Evolutionary conservation across 2,797 vertebrate species (phyloP).

Genomic region (Sebastes goodei): DNA sequence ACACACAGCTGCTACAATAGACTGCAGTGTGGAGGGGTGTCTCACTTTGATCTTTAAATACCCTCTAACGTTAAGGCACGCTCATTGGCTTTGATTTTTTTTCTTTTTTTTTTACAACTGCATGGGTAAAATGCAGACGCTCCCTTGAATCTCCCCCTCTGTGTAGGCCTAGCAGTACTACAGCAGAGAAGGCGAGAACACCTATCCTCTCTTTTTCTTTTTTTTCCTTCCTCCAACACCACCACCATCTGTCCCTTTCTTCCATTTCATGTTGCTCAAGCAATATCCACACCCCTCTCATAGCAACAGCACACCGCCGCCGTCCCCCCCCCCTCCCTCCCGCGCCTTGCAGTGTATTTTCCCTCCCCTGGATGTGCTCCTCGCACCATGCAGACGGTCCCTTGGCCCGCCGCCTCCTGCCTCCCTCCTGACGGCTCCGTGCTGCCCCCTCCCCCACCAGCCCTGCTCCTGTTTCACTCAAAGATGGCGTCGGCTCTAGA

Average conservation of each 20-base stretch:
- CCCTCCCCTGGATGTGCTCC: slow-evolving; percentile 67
- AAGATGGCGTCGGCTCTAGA: slow-evolving; percentile 88
- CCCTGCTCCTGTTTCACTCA: slow-evolving; percentile 87
- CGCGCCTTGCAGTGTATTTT: slow-evolving; percentile 76
- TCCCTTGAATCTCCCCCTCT: slow-evolving; percentile 74
- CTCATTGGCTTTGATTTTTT: slow-evolving; percentile 78
- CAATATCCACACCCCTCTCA: slow-evolving; percentile 83
- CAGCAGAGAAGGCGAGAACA: slow-evolving; percentile 74
- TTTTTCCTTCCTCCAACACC: slow-evolving; percentile 69
- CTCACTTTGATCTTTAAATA: slow-evolving; percentile 86
- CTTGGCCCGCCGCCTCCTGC: slow-evolving; percentile 55
- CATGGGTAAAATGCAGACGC: slow-evolving; percentile 74
- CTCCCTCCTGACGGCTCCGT: slow-evolving; percentile 68
- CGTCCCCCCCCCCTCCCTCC: slow-evolving; percentile 24
- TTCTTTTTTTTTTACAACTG: slow-evolving; percentile 54
- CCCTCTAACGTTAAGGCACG: slow-evolving; percentile 83
- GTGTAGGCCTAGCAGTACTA: slow-evolving; percentile 41
- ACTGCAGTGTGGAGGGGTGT: slow-evolving; percentile 74
- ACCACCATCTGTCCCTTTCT: slow-evolving; percentile 86
- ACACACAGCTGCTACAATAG: slow-evolving; percentile 66
- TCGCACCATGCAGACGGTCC: slow-evolving; percentile 84
- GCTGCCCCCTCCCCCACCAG: slow-evolving; percentile 83
- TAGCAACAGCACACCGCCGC: slow-evolving; percentile 79
- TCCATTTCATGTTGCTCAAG: slow-evolving; percentile 83
- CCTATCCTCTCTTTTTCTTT: slow-evolving; percentile 66